phyloP scores from a whole-genome alignment of 2,888 invertebrate genomes.

The Linnaemya tessellans region DNA sequence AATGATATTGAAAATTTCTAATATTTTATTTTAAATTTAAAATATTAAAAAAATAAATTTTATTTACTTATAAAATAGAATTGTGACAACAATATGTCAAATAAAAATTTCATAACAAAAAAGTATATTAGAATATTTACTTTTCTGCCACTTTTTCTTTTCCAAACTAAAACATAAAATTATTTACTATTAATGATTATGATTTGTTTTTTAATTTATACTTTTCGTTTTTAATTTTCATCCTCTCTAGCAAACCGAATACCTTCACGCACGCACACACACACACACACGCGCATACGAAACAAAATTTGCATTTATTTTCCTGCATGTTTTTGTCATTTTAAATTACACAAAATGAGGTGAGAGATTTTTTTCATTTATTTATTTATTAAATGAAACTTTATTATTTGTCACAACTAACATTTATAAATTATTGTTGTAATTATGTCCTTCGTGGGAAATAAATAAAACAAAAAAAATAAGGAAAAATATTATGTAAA shows the following conservation, averaged over 20 bases:
- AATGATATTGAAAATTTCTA: no score
- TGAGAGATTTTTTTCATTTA: slow-evolving; percentile 29
- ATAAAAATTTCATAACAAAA: no score
- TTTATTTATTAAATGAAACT: slow-evolving; percentile 22
- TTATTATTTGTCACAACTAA: background rate
- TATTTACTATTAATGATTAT: background rate
- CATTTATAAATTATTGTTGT: background rate
- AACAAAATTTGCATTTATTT: slow-evolving; percentile 14
- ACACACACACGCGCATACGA: background rate
- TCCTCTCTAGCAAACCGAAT: slow-evolving; percentile 16
- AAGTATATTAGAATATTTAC: no score
- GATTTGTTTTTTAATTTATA: background rate
- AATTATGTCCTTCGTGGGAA: slow-evolving; percentile 32
- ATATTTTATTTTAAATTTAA: no score
- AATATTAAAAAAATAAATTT: no score
- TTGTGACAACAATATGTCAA: no score
- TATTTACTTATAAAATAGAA: no score
- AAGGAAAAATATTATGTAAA: background rate
- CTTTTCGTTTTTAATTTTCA: slow-evolving; percentile 25
- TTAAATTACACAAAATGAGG: slow-evolving; percentile 63
- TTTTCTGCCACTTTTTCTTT: no score
- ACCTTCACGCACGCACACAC: background rate
- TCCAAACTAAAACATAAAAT: background rate
- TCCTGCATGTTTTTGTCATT: slow-evolving; percentile 48
- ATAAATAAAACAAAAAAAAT: slow-evolving; percentile 10